These are phyloP conservation scores for Omphaloscelis lunosa DNA, from an alignment of 2,888 invertebrate genomes.

Conservation along the genomic window DNA sequence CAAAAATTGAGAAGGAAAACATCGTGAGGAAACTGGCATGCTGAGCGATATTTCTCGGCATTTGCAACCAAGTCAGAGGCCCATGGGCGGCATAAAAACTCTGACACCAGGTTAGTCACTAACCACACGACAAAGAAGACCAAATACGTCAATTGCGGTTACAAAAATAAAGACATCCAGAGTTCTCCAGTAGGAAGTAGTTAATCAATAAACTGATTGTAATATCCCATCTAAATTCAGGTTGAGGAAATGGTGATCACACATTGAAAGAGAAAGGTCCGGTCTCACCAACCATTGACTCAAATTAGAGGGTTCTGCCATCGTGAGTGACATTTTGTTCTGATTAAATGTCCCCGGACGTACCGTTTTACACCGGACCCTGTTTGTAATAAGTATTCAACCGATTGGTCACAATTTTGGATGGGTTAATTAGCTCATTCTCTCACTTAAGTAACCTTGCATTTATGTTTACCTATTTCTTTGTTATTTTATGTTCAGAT, in stretches of 20 bases:
- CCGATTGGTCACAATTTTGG: conserved; percentile 10
- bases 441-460: neutral
- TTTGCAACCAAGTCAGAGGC: too few relatives aligned
- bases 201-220: conserved; percentile 23
- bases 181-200: neutral
- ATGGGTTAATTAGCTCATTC: neutral
- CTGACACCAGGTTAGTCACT: too few relatives aligned
- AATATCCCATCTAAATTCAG: conserved; percentile 11
- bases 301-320: conserved; percentile 46
- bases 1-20: too few relatives aligned
- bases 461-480: neutral
- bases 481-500: neutral
- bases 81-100: too few relatives aligned
- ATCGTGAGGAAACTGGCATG: too few relatives aligned
- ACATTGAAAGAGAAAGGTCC: conserved; percentile 21
- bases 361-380: conserved; percentile 17
- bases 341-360: conserved; percentile 45
- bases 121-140: too few relatives aligned
- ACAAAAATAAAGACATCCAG: conserved; percentile 4
- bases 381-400: conserved; percentile 27
- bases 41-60: too few relatives aligned
- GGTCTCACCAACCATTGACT: conserved; percentile 33
- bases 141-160: neutral
- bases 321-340: conserved; percentile 58
- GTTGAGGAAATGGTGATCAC: conserved; percentile 8